Evolutionary conservation across 2,888 invertebrate genomes (phyloP).

Genomic region (Phaonia tiefii): DNA sequence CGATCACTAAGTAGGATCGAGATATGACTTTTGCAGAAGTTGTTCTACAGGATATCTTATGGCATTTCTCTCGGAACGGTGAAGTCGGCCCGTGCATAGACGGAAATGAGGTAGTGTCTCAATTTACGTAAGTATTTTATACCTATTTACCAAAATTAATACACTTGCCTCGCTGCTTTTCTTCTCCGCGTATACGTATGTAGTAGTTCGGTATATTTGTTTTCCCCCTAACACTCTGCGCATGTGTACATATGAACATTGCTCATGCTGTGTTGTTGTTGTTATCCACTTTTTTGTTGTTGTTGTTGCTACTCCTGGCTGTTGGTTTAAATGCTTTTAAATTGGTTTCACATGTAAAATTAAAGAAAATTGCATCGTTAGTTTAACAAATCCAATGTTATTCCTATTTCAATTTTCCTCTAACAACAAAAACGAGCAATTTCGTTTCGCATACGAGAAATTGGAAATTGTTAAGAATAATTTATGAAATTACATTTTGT

Average conservation of each 20-base stretch:
- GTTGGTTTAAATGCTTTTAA: conserved; percentile 47
- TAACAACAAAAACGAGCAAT: conserved; percentile 16
- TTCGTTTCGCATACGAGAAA: conserved; percentile 9
- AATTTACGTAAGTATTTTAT: too few species aligned
- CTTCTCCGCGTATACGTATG: background rate
- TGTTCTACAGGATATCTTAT: too few species aligned
- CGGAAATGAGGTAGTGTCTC: too few species aligned
- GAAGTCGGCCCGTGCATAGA: too few species aligned
- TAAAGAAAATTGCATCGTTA: conserved; percentile 52
- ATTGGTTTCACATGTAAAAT: conserved; percentile 54
- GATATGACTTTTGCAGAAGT: too few species aligned
- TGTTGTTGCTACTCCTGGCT: background rate
- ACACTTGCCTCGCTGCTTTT: background rate
- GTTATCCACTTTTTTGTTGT: conserved; percentile 6
- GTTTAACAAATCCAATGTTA: conserved; percentile 44
- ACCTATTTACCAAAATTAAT: background rate
- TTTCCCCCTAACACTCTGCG: conserved; percentile 15
- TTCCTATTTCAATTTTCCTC: conserved; percentile 37
- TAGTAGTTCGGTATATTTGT: conserved; percentile 7
- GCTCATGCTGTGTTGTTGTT: conserved; percentile 11
- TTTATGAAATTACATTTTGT: conserved; percentile 42
- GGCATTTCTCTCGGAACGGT: too few species aligned
- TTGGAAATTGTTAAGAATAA: conserved; percentile 40
- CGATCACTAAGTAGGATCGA: too few species aligned
- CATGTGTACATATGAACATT: conserved; percentile 30